These are phyloP conservation scores for Siniperca undulata DNA, from an alignment of 2,797 vertebrate species.

Conservation along the genomic window DNA sequence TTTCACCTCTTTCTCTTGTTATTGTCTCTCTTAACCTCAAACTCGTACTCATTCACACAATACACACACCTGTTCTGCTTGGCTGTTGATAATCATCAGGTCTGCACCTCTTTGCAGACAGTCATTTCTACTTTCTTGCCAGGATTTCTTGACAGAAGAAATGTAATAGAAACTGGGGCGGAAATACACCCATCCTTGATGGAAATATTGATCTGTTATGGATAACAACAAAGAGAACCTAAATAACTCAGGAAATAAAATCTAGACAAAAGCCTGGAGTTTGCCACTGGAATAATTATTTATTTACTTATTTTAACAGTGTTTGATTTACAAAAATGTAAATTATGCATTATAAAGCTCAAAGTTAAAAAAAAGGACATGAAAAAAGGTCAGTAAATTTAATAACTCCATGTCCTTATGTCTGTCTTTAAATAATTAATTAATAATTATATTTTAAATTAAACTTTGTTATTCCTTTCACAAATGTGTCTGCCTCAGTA, in stretches of 20 bases:
- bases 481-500: neutral
- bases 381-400: no score
- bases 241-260: neutral
- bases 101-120: conserved; percentile 54
- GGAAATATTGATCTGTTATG: conserved; percentile 36
- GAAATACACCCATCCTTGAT: conserved; percentile 55
- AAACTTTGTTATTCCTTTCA: neutral
- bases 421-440: neutral
- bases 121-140: conserved; percentile 48
- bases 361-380: neutral
- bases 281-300: neutral
- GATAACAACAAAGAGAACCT: neutral
- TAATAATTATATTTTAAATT: neutral
- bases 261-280: neutral
- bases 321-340: neutral
- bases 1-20: neutral
- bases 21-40: neutral
- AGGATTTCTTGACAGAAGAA: conserved; percentile 39
- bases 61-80: conserved; percentile 57
- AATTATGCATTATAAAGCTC: conserved; percentile 2
- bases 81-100: conserved; percentile 62
- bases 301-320: neutral
- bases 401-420: neutral
- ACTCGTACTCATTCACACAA: neutral
- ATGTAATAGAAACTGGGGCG: conserved; percentile 57